These are phyloP conservation scores for Tetranychus piercei DNA, from an alignment of 2,888 invertebrate genomes.

Conservation along the genomic window DNA sequence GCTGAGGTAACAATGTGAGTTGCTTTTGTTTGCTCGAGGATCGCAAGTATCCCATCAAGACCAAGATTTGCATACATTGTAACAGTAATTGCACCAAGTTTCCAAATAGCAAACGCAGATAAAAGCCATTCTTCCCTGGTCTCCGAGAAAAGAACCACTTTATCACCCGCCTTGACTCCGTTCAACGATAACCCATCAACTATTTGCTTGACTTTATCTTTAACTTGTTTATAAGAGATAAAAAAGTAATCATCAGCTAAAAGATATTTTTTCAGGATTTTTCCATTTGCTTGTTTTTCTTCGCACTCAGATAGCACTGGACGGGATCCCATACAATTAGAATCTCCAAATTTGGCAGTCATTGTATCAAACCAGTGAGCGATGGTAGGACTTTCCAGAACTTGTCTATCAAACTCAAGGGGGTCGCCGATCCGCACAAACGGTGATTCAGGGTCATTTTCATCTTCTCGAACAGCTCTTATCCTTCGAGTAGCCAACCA, in stretches of 20 bases:
- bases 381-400: neutral
- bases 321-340: slow-evolving; percentile 55
- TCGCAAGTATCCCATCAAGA: slow-evolving; percentile 51
- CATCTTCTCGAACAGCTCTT: neutral
- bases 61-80: slow-evolving; percentile 93
- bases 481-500: neutral
- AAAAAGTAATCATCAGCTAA: slow-evolving; percentile 72
- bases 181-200: slow-evolving; percentile 63
- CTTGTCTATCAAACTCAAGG: neutral
- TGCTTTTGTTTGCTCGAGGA: slow-evolving; percentile 89
- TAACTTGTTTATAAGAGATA: slow-evolving; percentile 60
- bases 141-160: slow-evolving; percentile 86
- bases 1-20: slow-evolving; percentile 77
- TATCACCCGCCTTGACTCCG: slow-evolving; percentile 51
- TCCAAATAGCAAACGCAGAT: slow-evolving; percentile 86
- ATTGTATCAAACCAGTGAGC: neutral
- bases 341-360: neutral
- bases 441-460: neutral
- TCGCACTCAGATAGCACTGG: slow-evolving; percentile 66
- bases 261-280: slow-evolving; percentile 71
- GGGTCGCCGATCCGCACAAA: neutral
- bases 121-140: slow-evolving; percentile 96
- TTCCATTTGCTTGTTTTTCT: slow-evolving; percentile 77
- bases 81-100: slow-evolving; percentile 50
- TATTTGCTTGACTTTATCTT: slow-evolving; percentile 52